Evolutionary conservation across 2,888 invertebrate genomes (phyloP).

Genomic region (Ophioninae sp.): DNA sequence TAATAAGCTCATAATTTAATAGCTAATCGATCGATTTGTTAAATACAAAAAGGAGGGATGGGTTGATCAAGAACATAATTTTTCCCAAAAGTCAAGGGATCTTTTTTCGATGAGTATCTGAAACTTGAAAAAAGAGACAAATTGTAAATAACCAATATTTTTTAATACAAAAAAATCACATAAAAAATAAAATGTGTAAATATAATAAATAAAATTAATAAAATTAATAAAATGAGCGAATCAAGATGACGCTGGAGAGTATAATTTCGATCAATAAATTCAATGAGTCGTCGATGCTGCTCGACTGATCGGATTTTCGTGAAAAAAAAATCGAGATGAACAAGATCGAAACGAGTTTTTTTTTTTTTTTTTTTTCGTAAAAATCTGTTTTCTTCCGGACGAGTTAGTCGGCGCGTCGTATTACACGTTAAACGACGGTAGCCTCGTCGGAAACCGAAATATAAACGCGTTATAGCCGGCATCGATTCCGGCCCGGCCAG

Average conservation of each 20-base stretch:
- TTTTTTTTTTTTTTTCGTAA: slow-evolving; percentile 35
- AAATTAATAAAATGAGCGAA: slow-evolving; percentile 4
- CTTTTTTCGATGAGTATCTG: no score
- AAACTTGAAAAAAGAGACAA: no score
- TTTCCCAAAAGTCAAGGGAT: background rate
- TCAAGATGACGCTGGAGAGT: background rate
- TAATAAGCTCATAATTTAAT: slow-evolving; percentile 56
- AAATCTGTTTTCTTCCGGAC: slow-evolving; percentile 39
- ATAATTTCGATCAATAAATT: slow-evolving; percentile 14
- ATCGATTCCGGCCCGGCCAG: slow-evolving; percentile 64
- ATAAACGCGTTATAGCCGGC: slow-evolving; percentile 67
- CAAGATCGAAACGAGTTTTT: background rate
- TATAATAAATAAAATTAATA: slow-evolving; percentile 20
- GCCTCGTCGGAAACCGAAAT: slow-evolving; percentile 59
- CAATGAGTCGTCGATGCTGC: slow-evolving; percentile 23
- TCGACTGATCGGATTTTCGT: background rate
- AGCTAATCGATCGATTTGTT: slow-evolving; percentile 68
- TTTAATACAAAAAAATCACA: no score
- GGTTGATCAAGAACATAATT: slow-evolving; percentile 6
- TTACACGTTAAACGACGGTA: slow-evolving; percentile 28
- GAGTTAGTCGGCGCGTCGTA: slow-evolving; percentile 8
- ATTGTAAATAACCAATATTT: no score
- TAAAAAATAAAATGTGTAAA: background rate
- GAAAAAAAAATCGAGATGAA: background rate
- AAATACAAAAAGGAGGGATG: slow-evolving; percentile 45